phyloP scores from a whole-genome alignment of 2,113 vertebrate genomes.

The Helogale parvula region DNA sequence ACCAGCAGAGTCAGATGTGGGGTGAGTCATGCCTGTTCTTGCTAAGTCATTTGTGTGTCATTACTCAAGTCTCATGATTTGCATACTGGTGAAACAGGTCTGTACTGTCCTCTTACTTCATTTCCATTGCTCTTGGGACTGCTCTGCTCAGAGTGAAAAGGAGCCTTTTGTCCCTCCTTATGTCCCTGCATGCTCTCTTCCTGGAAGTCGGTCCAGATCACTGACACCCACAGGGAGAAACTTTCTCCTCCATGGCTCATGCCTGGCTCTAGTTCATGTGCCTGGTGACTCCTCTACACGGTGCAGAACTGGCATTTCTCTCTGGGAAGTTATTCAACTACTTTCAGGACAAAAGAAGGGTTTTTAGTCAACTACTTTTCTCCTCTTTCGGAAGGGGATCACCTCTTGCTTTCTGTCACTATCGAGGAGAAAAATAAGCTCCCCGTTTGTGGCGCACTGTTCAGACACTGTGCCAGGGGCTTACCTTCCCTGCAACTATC shows the following conservation, averaged over 20 bases:
- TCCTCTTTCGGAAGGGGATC: background rate
- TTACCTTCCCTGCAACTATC: background rate
- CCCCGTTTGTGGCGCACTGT: background rate
- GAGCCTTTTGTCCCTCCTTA: constrained; percentile 60
- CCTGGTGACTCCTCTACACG: background rate
- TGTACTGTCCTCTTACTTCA: constrained; percentile 46
- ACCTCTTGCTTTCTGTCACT: background rate
- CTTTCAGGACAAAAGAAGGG: background rate
- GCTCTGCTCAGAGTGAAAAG: constrained; percentile 42
- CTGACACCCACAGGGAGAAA: background rate
- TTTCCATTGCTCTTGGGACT: constrained; percentile 67
- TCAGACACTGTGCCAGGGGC: background rate
- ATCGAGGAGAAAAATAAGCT: background rate
- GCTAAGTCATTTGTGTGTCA: constrained; percentile 68
- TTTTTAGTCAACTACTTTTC: background rate
- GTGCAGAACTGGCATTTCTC: background rate
- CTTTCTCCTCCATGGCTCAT: background rate
- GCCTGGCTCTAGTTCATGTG: background rate
- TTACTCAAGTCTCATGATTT: constrained; percentile 43
- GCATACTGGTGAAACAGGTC: constrained; percentile 77
- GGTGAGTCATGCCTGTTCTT: constrained; percentile 55
- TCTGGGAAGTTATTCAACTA: background rate
- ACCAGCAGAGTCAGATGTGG: background rate
- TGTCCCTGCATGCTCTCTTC: constrained; percentile 24
- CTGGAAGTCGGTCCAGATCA: constrained; percentile 35